Percentiles rank a stretch among this genome's conserved stretches.
These are phyloP conservation scores for Scrobipalpa atriplicella DNA, from an alignment of 2,888 invertebrate species.

Conservation along the genomic window DNA sequence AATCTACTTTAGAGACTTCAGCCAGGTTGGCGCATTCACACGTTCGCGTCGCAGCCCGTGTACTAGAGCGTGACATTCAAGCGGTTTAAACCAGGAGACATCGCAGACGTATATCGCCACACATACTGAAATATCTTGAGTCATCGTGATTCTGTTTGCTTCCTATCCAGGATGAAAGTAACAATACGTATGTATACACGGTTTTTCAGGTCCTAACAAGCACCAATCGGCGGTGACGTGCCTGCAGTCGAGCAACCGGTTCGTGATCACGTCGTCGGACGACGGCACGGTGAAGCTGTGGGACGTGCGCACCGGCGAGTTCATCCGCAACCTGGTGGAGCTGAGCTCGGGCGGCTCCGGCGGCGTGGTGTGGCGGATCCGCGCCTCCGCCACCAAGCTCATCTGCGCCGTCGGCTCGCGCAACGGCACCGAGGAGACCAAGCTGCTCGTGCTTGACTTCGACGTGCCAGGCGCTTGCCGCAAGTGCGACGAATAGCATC, in stretches of 20 bases:
- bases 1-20: too few relatives aligned
- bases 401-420: constrained; percentile 99
- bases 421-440: constrained; percentile 99
- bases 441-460: constrained; percentile 98
- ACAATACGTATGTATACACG: neutral
- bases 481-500: constrained; percentile 81
- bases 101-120: too few relatives aligned
- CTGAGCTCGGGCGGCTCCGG: constrained; percentile 98
- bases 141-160: too few relatives aligned
- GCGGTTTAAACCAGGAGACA: too few relatives aligned
- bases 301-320: constrained; percentile 98
- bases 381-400: constrained; percentile 96
- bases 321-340: constrained; percentile 97
- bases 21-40: too few relatives aligned
- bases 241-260: constrained; percentile 97
- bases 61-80: too few relatives aligned
- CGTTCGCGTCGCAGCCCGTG: too few relatives aligned
- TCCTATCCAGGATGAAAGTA: too few relatives aligned
- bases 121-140: too few relatives aligned
- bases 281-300: constrained; percentile 99
- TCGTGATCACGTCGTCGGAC: constrained; percentile 99
- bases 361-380: constrained; percentile 99
- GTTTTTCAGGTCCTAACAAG: constrained; percentile 91
- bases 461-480: constrained; percentile 90
- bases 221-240: constrained; percentile 99